Percentiles rank a stretch among this genome's conserved stretches.
These are phyloP conservation scores for Monodelphis domestica DNA, from an alignment of 2,797 vertebrate species.

Conservation along the genomic window DNA sequence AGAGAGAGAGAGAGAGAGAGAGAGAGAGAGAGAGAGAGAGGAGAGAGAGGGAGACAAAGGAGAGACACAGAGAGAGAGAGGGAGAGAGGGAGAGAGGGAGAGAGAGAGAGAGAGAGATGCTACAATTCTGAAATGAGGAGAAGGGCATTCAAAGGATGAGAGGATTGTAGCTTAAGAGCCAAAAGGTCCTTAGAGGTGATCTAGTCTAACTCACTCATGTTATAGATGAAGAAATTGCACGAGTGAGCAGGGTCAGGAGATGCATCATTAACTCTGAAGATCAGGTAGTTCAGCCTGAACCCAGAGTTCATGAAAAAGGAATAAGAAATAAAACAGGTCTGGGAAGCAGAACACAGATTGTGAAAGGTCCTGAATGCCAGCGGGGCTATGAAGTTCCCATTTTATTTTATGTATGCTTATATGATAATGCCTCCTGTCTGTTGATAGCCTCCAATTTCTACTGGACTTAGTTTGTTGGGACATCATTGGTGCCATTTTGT, in stretches of 20 bases:
- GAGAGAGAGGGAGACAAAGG: too few species aligned
- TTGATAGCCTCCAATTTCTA: background rate
- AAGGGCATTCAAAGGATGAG: too few species aligned
- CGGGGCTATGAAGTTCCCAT: background rate
- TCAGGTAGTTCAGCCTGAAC: background rate
- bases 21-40: too few species aligned
- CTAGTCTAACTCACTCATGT: too few species aligned
- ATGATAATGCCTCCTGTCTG: background rate
- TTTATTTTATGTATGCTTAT: background rate
- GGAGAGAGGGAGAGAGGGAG: too few species aligned
- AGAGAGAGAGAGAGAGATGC: too few species aligned
- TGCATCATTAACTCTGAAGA: background rate
- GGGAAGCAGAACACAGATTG: background rate
- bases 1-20: too few species aligned
- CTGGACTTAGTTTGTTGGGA: background rate
- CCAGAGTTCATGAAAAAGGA: background rate
- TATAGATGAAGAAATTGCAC: too few species aligned
- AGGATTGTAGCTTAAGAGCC: too few species aligned
- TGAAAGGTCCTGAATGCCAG: background rate
- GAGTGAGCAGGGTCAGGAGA: fast-evolving
- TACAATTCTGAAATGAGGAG: too few species aligned
- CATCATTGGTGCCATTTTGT: background rate
- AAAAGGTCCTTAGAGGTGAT: too few species aligned
- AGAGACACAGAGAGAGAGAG: too few species aligned
- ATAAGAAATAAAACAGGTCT: background rate